These are phyloP conservation scores for Uromys caudimaculatus DNA, from an alignment of 2,797 vertebrate genomes.

Conservation along the genomic window DNA sequence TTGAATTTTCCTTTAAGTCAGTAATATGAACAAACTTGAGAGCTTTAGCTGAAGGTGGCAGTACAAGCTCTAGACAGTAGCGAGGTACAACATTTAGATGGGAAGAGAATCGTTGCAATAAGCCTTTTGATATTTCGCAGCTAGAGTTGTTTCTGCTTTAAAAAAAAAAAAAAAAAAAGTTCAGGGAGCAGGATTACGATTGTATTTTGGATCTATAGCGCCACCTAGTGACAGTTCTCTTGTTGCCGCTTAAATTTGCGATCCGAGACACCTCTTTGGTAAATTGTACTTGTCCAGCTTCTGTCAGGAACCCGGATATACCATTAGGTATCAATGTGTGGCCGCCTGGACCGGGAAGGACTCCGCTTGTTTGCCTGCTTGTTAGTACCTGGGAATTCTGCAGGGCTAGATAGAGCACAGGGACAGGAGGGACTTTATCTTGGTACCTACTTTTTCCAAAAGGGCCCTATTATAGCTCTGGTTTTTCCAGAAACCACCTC, in stretches of 20 bases:
- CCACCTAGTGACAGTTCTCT: slow-evolving; percentile 48
- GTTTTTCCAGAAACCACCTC: neutral
- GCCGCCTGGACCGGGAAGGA: no score
- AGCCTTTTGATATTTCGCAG: neutral
- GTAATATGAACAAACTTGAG: neutral
- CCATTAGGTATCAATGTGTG: neutral
- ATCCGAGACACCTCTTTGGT: neutral
- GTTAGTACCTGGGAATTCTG: neutral
- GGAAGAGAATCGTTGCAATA: neutral
- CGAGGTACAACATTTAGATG: neutral
- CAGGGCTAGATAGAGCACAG: neutral
- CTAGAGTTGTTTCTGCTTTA: neutral
- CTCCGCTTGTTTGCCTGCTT: neutral
- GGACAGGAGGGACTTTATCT: no score
- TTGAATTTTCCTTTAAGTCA: slow-evolving; percentile 13
- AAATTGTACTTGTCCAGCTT: neutral
- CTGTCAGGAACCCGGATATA: rapidly evolving
- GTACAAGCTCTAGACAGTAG: neutral
- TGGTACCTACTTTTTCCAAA: neutral
- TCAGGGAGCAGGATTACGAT: no score
- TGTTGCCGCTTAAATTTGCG: neutral
- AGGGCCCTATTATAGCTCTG: neutral
- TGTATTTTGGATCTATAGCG: slow-evolving; percentile 42
- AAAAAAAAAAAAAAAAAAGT: neutral
- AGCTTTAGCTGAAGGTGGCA: neutral